A percentile compares a stretch with the other conserved stretches of the same genome.
Evolutionary conservation across 1,140 invertebrate species (phyloP).

Genomic region (Araneus ventricosus): DNA sequence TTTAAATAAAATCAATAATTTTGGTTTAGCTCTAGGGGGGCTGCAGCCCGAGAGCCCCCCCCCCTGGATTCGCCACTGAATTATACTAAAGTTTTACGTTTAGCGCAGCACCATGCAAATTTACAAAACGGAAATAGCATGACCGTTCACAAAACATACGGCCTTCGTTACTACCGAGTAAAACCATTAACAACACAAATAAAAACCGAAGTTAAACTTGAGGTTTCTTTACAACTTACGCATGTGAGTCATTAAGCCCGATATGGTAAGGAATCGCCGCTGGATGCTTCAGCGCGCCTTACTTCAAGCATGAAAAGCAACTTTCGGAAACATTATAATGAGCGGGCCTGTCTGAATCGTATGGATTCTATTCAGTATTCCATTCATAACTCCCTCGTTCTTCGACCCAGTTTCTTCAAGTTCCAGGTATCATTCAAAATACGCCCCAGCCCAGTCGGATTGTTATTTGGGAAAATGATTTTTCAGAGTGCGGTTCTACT

Average conservation of each 20-base stretch:
- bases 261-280: constrained; percentile 14
- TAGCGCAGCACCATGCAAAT: too few species aligned
- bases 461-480: not conserved
- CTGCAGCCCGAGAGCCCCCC: too few species aligned
- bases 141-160: not conserved
- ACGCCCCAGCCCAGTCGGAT: too few species aligned
- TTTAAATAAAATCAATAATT: too few species aligned
- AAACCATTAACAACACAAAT: not conserved
- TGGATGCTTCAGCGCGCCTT: constrained; percentile 27
- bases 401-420: constrained; percentile 1
- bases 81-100: too few species aligned
- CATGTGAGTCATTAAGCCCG: not conserved
- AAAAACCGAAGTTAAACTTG: not conserved
- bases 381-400: constrained; percentile 16
- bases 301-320: not conserved
- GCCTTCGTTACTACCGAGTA: not conserved
- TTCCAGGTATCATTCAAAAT: constrained; percentile 3
- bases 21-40: too few species aligned
- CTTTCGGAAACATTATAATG: constrained; percentile 34
- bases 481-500: not conserved
- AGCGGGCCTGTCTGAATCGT: not conserved
- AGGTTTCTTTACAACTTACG: not conserved
- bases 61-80: too few species aligned
- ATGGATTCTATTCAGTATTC: constrained; percentile 5
- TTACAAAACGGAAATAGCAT: too few species aligned